phyloP scores from a whole-genome alignment of 2,888 invertebrate species.

The Megalurothrips usitatus region DNA sequence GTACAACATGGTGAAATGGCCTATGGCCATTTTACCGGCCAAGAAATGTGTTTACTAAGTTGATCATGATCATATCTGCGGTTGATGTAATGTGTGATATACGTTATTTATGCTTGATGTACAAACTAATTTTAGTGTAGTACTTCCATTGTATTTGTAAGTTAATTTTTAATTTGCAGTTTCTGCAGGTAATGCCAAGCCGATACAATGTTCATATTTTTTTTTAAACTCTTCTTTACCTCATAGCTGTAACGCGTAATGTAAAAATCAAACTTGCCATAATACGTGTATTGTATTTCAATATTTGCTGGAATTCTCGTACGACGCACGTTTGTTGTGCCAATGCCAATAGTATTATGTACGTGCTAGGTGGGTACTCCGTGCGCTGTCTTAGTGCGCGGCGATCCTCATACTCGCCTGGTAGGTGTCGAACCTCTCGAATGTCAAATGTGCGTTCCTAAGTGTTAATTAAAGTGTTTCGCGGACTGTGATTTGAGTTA shows the following conservation, averaged over 20 bases:
- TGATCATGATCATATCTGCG: not conserved
- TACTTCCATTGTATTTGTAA: not conserved
- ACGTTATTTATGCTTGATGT: conserved; percentile 8
- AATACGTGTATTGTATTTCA: not conserved
- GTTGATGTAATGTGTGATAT: conserved; percentile 1
- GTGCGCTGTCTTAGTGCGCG: not conserved
- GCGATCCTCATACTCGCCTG: not conserved
- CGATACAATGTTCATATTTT: not conserved
- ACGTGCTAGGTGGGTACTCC: not conserved
- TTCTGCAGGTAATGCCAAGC: not conserved
- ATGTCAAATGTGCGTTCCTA: not conserved
- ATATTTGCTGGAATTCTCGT: not conserved
- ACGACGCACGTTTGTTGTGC: not conserved
- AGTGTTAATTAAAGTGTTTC: not conserved
- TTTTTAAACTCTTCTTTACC: not conserved
- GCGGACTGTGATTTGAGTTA: conserved; percentile 19
- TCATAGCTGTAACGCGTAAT: not conserved
- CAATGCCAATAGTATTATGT: conserved; percentile 23
- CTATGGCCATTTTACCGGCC: too few species aligned
- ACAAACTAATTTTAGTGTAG: conserved; percentile 12
- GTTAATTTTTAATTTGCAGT: not conserved
- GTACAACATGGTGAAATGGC: too few species aligned
- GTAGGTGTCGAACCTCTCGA: not conserved
- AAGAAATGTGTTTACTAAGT: not conserved
- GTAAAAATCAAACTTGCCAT: not conserved